Evolutionary conservation across 2,888 invertebrate genomes (phyloP).

Genomic region (Acrobasis suavella): DNA sequence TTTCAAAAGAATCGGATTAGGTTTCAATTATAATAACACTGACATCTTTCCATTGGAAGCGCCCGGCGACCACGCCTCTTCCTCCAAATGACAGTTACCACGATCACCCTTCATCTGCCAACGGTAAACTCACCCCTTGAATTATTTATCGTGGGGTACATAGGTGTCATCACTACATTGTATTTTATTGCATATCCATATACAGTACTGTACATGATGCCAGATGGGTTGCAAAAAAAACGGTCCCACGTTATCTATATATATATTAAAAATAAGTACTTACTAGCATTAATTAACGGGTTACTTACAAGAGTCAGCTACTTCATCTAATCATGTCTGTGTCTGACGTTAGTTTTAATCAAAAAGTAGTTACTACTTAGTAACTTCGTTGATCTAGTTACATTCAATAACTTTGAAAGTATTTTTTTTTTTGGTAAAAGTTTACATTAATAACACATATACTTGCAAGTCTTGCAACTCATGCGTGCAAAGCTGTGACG

Average conservation of each 20-base stretch:
- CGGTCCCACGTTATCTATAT: neutral
- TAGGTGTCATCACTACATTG: constrained; percentile 3
- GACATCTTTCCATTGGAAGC: constrained; percentile 63
- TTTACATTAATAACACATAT: no score
- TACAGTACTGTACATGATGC: neutral
- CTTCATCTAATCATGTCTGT: no score
- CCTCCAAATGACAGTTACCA: constrained; percentile 69
- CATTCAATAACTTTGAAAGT: no score
- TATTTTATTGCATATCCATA: constrained; percentile 1
- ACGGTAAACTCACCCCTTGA: constrained; percentile 36
- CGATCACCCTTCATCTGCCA: constrained; percentile 45
- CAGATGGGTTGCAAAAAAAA: neutral
- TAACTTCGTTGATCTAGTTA: no score
- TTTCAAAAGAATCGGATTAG: constrained; percentile 51
- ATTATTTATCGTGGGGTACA: constrained; percentile 26
- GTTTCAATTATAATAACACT: constrained; percentile 55
- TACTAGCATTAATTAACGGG: no score
- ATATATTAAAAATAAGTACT: no score
- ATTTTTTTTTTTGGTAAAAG: no score
- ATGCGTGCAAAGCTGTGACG: no score
- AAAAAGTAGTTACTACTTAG: no score
- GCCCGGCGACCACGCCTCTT: constrained; percentile 75
- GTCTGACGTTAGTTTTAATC: no score
- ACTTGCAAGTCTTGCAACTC: no score
- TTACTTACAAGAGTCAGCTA: no score